Conservation (phyloP, 2,888 invertebrate genomes). For the Linnaemya tessellans region DNA sequence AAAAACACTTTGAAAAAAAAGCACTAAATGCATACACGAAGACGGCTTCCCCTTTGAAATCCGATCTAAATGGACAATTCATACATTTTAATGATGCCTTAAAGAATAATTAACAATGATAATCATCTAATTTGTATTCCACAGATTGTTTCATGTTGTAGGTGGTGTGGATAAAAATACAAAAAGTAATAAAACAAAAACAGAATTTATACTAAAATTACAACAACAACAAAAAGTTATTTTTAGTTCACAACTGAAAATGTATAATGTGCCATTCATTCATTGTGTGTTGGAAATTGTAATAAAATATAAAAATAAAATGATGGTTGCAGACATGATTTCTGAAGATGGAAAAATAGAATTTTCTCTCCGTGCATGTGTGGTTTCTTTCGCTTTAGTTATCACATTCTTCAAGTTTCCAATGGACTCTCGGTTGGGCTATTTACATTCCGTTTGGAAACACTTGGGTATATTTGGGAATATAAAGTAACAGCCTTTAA, state of each 20-base stretch:
- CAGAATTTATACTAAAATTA: slow-evolving; percentile 5
- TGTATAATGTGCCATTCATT: neutral
- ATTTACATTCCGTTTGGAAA: no score
- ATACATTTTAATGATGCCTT: slow-evolving; percentile 61
- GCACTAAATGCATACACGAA: neutral
- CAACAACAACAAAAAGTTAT: no score
- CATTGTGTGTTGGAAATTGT: slow-evolving; percentile 1
- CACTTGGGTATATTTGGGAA: no score
- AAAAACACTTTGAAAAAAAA: neutral
- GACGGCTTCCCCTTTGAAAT: slow-evolving; percentile 62
- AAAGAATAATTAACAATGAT: slow-evolving; percentile 63
- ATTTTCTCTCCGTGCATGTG: no score
- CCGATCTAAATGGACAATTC: slow-evolving; percentile 57
- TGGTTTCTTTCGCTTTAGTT: no score
- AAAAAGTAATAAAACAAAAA: neutral
- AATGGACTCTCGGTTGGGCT: no score
- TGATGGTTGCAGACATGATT: neutral
- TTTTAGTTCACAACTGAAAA: slow-evolving; percentile 9
- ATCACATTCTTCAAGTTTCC: no score
- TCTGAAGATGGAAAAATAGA: no score
- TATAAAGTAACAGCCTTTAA: no score
- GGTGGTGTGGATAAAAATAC: slow-evolving; percentile 43
- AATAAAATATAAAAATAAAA: neutral
- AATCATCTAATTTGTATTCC: slow-evolving; percentile 65
- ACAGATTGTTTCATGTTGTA: slow-evolving; percentile 52